These are phyloP conservation scores for Plagodis pulveraria DNA, from an alignment of 2,888 invertebrate genomes.

Conservation along the genomic window DNA sequence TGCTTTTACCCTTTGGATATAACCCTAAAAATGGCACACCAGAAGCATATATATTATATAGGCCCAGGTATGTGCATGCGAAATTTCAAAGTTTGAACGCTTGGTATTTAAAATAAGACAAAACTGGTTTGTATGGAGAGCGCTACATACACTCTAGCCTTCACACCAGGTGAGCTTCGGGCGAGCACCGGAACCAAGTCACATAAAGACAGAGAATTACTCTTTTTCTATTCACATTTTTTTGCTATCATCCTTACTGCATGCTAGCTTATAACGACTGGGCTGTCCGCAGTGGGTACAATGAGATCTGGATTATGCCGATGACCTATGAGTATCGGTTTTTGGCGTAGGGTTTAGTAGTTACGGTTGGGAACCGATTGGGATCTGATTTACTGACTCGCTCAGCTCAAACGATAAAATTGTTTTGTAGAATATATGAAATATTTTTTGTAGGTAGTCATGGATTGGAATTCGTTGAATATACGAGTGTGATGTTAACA, in stretches of 20 bases:
- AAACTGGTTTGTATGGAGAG: too few relatives aligned
- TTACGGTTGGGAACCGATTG: slow-evolving; percentile 22
- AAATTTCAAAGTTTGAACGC: too few relatives aligned
- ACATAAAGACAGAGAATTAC: background rate
- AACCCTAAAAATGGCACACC: too few relatives aligned
- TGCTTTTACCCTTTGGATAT: too few relatives aligned
- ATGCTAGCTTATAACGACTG: background rate
- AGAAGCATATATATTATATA: too few relatives aligned
- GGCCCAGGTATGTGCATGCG: too few relatives aligned
- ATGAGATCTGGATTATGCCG: slow-evolving; percentile 40
- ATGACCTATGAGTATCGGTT: slow-evolving; percentile 37
- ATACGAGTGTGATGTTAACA: too few relatives aligned
- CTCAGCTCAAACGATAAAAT: slow-evolving; percentile 8
- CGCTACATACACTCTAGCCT: too few relatives aligned
- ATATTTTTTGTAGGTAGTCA: background rate
- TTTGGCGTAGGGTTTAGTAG: slow-evolving; percentile 28
- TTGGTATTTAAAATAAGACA: too few relatives aligned
- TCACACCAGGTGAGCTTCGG: too few relatives aligned
- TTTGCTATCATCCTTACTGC: slow-evolving; percentile 13
- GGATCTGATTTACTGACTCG: slow-evolving; percentile 22
- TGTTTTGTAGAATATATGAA: slow-evolving; percentile 1
- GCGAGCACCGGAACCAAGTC: too few relatives aligned
- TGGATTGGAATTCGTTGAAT: too few relatives aligned
- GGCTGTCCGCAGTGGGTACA: slow-evolving; percentile 40
- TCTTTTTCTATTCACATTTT: background rate